These are phyloP conservation scores for Leptinotarsa tumamoca DNA, from an alignment of 2,888 invertebrate genomes.

Conservation along the genomic window DNA sequence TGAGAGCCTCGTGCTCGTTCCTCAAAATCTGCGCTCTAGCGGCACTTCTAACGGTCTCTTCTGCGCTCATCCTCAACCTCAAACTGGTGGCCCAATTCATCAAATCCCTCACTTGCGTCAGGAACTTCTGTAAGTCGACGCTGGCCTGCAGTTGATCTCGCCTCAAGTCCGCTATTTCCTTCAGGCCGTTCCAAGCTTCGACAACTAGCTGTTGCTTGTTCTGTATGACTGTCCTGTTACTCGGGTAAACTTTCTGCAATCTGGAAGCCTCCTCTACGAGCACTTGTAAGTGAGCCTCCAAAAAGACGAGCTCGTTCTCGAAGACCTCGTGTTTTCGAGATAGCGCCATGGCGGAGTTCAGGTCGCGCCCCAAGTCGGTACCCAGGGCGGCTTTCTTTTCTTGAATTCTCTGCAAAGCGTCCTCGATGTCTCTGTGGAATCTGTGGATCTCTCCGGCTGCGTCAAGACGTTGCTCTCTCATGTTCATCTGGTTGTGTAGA, in stretches of 20 bases:
- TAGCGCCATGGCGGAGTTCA: conserved; percentile 86
- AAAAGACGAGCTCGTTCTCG: conserved; percentile 91
- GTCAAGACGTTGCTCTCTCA: conserved; percentile 86
- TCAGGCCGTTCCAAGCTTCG: conserved; percentile 88
- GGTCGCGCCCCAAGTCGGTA: conserved; percentile 82
- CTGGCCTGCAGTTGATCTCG: conserved; percentile 87
- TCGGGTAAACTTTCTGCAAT: conserved; percentile 88
- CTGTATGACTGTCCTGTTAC: conserved; percentile 90
- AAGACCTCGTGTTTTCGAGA: conserved; percentile 91
- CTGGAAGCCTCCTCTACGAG: conserved; percentile 93
- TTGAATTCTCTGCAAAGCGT: conserved; percentile 88
- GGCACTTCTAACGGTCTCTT: conserved; percentile 85
- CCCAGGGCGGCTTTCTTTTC: conserved; percentile 90
- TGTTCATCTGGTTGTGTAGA: conserved; percentile 86
- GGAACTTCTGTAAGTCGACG: conserved; percentile 89
- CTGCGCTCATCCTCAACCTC: conserved; percentile 81
- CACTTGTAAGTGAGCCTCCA: conserved; percentile 91
- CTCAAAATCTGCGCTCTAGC: conserved; percentile 84
- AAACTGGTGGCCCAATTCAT: conserved; percentile 88
- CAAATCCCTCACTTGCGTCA: conserved; percentile 82
- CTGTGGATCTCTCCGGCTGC: conserved; percentile 98
- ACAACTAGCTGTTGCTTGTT: conserved; percentile 88
- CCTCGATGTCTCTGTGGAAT: conserved; percentile 95
- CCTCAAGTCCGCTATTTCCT: conserved; percentile 84
- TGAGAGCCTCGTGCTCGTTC: conserved; percentile 85